Percentiles rank a stretch among this genome's conserved stretches.
These are phyloP conservation scores for Calyptomena viridis DNA, from an alignment of 2,113 vertebrate genomes.

Conservation along the genomic window DNA sequence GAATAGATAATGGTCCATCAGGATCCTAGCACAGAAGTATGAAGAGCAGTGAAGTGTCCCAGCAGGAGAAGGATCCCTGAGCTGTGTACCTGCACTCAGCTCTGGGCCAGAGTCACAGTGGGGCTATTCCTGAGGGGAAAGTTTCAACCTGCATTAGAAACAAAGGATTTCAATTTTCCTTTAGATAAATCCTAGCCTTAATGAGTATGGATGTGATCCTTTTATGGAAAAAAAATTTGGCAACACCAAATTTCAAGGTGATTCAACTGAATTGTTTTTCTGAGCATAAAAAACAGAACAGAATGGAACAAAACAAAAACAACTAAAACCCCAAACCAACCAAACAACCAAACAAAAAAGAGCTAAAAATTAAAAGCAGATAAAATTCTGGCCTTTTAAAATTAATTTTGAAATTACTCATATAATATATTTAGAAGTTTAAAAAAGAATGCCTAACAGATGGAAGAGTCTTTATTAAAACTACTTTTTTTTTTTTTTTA, in stretches of 20 bases:
- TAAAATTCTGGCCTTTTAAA: not conserved
- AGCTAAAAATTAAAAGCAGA: not conserved
- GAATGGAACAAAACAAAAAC: not conserved
- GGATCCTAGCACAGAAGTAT: not conserved
- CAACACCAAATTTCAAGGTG: not conserved
- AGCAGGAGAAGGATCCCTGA: not conserved
- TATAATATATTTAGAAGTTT: not conserved
- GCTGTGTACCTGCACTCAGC: too few species aligned
- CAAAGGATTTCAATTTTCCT: not conserved
- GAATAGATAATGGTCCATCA: not conserved
- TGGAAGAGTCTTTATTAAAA: not conserved
- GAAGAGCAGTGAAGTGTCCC: not conserved
- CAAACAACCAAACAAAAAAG: not conserved
- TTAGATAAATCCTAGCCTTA: not conserved
- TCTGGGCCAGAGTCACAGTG: not conserved
- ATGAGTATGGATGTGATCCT: not conserved
- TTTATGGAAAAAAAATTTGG: not conserved
- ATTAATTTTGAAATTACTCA: not conserved
- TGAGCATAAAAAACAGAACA: not conserved
- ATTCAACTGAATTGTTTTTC: not conserved
- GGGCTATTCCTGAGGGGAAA: not conserved
- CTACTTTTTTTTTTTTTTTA: not conserved
- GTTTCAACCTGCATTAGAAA: not conserved
- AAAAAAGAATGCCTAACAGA: not conserved
- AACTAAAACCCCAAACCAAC: not conserved